phyloP scores from a whole-genome alignment of 2,113 vertebrate species.

The Pterocles orientalis region DNA sequence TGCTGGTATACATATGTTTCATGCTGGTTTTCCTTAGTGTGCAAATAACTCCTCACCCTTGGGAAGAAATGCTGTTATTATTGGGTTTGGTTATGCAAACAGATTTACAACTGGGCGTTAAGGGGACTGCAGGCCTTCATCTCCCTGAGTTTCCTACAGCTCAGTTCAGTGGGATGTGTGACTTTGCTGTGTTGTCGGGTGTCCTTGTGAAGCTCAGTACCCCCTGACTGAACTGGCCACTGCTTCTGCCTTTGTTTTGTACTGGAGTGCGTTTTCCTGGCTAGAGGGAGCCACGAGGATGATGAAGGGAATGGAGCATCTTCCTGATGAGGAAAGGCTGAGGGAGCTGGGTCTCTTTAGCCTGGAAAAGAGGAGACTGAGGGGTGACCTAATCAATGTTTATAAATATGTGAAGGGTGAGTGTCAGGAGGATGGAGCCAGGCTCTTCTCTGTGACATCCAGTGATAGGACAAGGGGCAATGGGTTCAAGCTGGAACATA shows the following conservation, averaged over 20 bases:
- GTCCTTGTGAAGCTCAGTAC: neutral
- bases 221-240: neutral
- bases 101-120: neutral
- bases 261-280: neutral
- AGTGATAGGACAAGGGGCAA: too few species aligned
- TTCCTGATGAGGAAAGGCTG: too few species aligned
- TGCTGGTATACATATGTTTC: neutral
- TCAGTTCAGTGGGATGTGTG: neutral
- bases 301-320: too few species aligned
- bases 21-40: neutral
- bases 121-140: neutral
- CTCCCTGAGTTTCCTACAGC: neutral
- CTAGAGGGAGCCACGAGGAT: too few species aligned
- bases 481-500: too few species aligned
- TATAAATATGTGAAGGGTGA: too few species aligned
- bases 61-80: neutral
- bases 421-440: too few species aligned
- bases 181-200: neutral
- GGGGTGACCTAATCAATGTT: too few species aligned
- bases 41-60: neutral
- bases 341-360: too few species aligned
- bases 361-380: too few species aligned
- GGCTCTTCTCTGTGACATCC: too few species aligned
- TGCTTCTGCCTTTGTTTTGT: neutral
- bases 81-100: neutral